Conservation (phyloP, 1,140 invertebrate species). For the Bombus balteatus region DNA sequence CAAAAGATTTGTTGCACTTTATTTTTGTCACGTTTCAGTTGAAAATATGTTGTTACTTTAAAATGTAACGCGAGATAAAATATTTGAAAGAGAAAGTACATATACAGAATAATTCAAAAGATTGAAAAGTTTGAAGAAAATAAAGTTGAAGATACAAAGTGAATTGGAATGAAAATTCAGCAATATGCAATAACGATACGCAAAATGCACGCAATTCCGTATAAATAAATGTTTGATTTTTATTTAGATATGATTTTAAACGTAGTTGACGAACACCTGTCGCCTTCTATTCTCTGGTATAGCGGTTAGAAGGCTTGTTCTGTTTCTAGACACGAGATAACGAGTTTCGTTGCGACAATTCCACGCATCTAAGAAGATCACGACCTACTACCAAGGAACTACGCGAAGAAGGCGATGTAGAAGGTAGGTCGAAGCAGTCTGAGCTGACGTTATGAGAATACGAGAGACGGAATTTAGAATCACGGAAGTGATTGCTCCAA, state of each 20-base stretch:
- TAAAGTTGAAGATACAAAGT: not conserved
- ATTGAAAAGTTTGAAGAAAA: not conserved
- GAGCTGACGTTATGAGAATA: slow-evolving; percentile 57
- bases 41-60: not conserved
- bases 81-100: not conserved
- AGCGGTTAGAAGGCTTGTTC: slow-evolving; percentile 46
- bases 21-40: not conserved
- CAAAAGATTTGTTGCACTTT: not conserved
- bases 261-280: slow-evolving; percentile 6
- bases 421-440: slow-evolving; percentile 27
- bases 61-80: not conserved
- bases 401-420: slow-evolving; percentile 28
- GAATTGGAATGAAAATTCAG: not conserved
- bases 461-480: slow-evolving; percentile 59
- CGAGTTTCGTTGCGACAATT: slow-evolving; percentile 54
- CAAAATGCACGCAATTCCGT: not conserved
- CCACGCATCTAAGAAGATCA: slow-evolving; percentile 56
- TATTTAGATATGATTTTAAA: not conserved
- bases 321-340: slow-evolving; percentile 47
- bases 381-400: slow-evolving; percentile 32
- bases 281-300: slow-evolving; percentile 3
- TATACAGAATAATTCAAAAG: not conserved
- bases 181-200: not conserved
- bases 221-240: not conserved
- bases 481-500: slow-evolving; percentile 62